Evolutionary conservation across 2,113 vertebrate genomes (phyloP), one percentile per base, ranked within the genome.

Genomic region (Sylvicapra grimmia): DNA sequence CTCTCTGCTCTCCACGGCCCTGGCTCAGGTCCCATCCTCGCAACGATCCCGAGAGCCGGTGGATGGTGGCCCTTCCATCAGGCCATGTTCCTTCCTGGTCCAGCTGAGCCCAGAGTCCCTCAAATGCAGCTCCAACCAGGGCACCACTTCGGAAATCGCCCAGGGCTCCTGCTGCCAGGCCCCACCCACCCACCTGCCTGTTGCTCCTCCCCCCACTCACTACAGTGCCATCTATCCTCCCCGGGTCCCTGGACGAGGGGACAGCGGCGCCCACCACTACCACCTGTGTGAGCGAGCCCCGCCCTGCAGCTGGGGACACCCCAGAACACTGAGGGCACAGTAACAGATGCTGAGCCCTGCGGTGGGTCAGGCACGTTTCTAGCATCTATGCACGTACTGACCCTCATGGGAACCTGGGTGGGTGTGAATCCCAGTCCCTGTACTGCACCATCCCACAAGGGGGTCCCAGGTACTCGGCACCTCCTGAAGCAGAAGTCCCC

Each of bases 351-450:
- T 1, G 8, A 54, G 79, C 33, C 13, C 2, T 0, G 14, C 0
- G 8, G 11, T 0, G 5, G 56, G 7, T 1, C 40, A 18, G 65
- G 65, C 6, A 0, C 7, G 0, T 13, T 6, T 31, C 79, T 3
- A 3, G 4, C 11, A 7, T 5, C 16, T 21, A 0, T 0, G 3
- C 3, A 0, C 2, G 2, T 5, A 2, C 6, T 4, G n/a, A 29
- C 6, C 40, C 31, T 36, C 80, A 3, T 0, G 16, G 33, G 65
- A 8, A 8, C 51, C 31, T 0, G 51, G 13, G 5, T 5, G 7
- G 63, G 8, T 33, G 14, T 54, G 49, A 75, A 54, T 29, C 16
- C 87, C 65, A 14, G 8, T 6, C 61, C 61, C 61, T 21, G 12
- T 10, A 27, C 16, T n/a, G 8, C 8, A 11, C 5, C 10, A 4